Base-by-base conservation (phyloP, 1,140 invertebrate species). In the Drosophila orena region DNA sequence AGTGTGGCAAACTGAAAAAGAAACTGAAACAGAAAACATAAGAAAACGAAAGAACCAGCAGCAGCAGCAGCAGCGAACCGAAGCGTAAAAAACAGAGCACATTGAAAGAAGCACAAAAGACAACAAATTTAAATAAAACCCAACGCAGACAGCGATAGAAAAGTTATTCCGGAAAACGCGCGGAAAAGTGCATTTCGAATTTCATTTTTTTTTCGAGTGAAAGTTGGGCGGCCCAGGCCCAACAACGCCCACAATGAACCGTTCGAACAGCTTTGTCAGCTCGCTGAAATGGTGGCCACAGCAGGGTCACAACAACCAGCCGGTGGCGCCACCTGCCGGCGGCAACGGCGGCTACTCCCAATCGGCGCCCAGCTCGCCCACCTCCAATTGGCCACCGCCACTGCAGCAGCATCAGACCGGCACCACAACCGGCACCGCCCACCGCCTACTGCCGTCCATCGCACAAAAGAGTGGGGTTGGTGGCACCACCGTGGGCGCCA, bases 221-320 rank as follows among this genome's bases (percentile, higher is more conserved):
- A 77, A 77, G 74, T 77, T 77, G 42, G 74, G 62, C 54, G 60
- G 44, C 46, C 54, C 60, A 78, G 56, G 60, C 59, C 59, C 71
- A 74, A 52, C 17, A 15, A 22, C 56, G 40, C 40, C 52, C 37
- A 78, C 49, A 64, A 92, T 92, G 84, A 92, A 92, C 81, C 91
- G 91, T 62, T 92, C 91, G 35, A 89, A 91, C 72, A 92, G 91
- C 57, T 92, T 92, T 81, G 91, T 92, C 8, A 92, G 77, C 70
- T 83, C 91, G 8, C 53, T 92, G 34, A 92, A 92, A 60, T 92
- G 91, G 91, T 92, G 91, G 91, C 91, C 91, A 24, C 58, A 92
- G 53, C 91, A 92, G 75, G 89, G 91, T 64, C 85, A 91, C 59
- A 91, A 76, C 49, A 84, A 72, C 64, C 77, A 90, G 53, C 70